Percentiles rank a stretch among this genome's conserved stretches.
Conservation (phyloP, 2,888 invertebrate genomes). For the Drosophila macrothrix region DNA sequence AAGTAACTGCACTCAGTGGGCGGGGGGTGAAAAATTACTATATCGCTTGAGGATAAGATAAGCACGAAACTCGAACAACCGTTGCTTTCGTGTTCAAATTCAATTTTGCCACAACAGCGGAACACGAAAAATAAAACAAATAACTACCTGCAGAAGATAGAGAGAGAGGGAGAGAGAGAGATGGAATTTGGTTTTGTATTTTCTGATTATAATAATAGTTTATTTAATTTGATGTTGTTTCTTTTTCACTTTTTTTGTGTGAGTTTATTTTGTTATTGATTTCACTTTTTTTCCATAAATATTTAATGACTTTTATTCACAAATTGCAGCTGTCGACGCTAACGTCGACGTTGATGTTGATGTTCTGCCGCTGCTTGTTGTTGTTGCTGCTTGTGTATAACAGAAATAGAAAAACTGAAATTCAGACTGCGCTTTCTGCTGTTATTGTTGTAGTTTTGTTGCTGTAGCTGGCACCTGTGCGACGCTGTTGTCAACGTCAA, state of each 20-base stretch:
- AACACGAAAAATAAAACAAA: constrained; percentile 22
- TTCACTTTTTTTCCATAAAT: constrained; percentile 69
- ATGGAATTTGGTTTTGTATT: constrained; percentile 13
- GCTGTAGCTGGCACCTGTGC: constrained; percentile 49
- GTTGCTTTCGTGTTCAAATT: constrained; percentile 57
- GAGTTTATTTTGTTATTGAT: constrained; percentile 69
- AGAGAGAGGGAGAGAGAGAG: background rate
- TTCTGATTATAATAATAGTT: constrained; percentile 21
- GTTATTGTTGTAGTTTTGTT: constrained; percentile 13
- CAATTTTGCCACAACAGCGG: constrained; percentile 52
- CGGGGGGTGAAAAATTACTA: constrained; percentile 38
- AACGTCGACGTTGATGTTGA: constrained; percentile 7
- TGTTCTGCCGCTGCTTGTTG: constrained; percentile 16
- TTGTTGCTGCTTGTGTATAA: constrained; percentile 51
- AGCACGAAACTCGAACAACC: constrained; percentile 38
- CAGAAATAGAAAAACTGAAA: constrained; percentile 60
- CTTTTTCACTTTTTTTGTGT: constrained; percentile 24
- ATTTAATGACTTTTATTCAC: constrained; percentile 59
- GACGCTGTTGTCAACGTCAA: constrained; percentile 44
- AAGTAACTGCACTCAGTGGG: constrained; percentile 39
- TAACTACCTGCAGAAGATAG: constrained; percentile 11
- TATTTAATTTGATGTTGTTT: constrained; percentile 42
- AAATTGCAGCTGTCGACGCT: constrained; percentile 41
- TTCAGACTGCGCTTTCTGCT: constrained; percentile 17
- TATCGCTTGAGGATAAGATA: constrained; percentile 74